Base-by-base conservation (phyloP, 2,888 invertebrate species). In the Ichneumon xanthorius region DNA sequence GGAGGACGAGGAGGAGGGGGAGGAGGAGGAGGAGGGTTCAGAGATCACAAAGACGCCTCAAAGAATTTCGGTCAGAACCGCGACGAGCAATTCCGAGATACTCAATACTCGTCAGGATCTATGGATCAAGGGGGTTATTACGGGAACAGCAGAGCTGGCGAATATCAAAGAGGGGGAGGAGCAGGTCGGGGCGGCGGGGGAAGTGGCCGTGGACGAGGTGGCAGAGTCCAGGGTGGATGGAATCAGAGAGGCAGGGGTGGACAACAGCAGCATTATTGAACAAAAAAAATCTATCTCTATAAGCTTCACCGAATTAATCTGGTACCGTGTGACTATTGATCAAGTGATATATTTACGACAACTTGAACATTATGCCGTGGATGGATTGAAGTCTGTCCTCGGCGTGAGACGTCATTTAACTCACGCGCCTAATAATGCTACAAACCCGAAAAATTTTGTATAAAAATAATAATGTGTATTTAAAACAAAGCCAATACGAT, bases 141-240 rank as follows among this genome's bases (percentile, higher is more conserved):
- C 11, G 84, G 89, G 37, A 83, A 87, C 50, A 86, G 88, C n/a
- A 84, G 88, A 14, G 85, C 88, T 2, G 89, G 90, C 53, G 87
- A 90, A 53, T 88, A 88, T 83, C 84, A 80, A 5, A 86, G 90
- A 80, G 89, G 90, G 14, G 89, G 89, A 14, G 88, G 90, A 71
- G 87, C 88, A 11, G 78, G 88, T 45, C 85, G 88, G 2, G 45
- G 86, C 88, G 93, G 16, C 3, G 90, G 92, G 26, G 89, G 90
- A 40, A 88, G 90, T 4, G 89, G 91, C 77, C 89, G 89, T 67
- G 90, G 92, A 73, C 89, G 92, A 40, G 92, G 94, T 58, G 92
- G 93, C 37, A 91, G 94, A 87, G 94, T 94, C 82, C 94, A 94
- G 86, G 94, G 94, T 37, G 94, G 94, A 82, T 94, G 94, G 93